Evolutionary conservation across 2,113 vertebrate species (phyloP).

Genomic region (Amphiprion percula): DNA sequence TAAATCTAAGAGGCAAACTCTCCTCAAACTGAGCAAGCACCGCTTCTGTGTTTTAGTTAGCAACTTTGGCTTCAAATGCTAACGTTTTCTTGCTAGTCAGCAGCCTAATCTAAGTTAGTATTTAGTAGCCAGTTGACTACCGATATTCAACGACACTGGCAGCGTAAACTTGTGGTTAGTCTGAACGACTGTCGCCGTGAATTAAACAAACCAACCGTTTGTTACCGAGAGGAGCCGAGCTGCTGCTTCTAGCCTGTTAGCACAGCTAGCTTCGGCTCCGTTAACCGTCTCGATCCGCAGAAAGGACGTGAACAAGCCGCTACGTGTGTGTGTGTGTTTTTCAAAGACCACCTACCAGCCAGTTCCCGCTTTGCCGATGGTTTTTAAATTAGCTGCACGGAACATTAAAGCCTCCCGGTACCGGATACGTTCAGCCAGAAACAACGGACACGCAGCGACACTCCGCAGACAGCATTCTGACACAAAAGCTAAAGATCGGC

Average conservation of each 20-base stretch:
- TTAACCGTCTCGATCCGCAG: conserved; percentile 55
- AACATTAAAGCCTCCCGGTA: conserved; percentile 85
- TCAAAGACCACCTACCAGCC: conserved; percentile 83
- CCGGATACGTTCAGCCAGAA: conserved; percentile 77
- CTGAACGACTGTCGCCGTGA: background rate
- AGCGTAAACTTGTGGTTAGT: too few species aligned
- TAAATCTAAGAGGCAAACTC: too few species aligned
- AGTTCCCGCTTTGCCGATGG: conserved; percentile 86
- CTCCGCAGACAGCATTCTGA: conserved; percentile 78
- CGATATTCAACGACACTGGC: background rate
- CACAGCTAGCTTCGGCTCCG: conserved; percentile 40
- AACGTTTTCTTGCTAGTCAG: conserved; percentile 29
- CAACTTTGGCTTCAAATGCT: conserved; percentile 47
- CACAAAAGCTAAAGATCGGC: conserved; percentile 68
- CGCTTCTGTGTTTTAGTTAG: background rate
- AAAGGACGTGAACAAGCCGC: conserved; percentile 63
- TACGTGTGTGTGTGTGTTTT: conserved; percentile 36
- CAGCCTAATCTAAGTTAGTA: too few species aligned
- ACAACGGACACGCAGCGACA: conserved; percentile 68
- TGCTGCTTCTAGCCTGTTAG: conserved; percentile 51
- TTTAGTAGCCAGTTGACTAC: background rate
- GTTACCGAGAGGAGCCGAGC: conserved; percentile 15
- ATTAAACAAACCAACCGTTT: background rate
- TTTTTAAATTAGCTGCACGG: conserved; percentile 84
- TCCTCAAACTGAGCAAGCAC: too few species aligned